Conservation (phyloP, 2,888 invertebrate species). For the Leptodirus hochenwartii region DNA sequence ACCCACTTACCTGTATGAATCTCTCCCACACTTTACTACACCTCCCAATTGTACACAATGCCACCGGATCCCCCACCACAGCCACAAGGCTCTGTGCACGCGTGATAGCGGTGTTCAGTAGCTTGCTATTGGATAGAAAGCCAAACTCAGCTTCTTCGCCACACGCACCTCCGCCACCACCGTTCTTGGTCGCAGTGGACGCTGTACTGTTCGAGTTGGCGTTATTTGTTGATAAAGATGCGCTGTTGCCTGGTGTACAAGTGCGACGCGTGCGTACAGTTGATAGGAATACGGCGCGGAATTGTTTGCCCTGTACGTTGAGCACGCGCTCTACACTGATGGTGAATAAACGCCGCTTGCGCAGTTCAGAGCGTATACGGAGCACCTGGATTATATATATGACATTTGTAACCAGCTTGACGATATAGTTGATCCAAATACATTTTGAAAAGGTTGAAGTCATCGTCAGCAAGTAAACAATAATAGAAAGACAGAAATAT, state of each 20-base stretch:
- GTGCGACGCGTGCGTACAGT: conserved; percentile 60
- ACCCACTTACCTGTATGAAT: conserved; percentile 53
- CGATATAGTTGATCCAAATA: too few relatives aligned
- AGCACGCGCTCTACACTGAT: conserved; percentile 68
- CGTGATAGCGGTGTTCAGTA: conserved; percentile 67
- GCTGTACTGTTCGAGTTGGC: too few relatives aligned
- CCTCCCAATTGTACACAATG: conserved; percentile 59
- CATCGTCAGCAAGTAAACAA: too few relatives aligned
- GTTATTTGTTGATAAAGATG: too few relatives aligned
- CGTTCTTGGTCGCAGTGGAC: background rate
- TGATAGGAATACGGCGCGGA: conserved; percentile 62
- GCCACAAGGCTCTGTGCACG: conserved; percentile 67
- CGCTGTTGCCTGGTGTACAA: too few relatives aligned
- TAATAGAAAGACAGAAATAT: too few relatives aligned
- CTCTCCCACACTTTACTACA: conserved; percentile 70
- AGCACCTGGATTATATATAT: too few relatives aligned
- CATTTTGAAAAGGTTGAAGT: too few relatives aligned
- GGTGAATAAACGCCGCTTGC: conserved; percentile 51
- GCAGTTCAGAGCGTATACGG: conserved; percentile 54
- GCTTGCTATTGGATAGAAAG: conserved; percentile 63
- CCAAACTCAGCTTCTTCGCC: conserved; percentile 53
- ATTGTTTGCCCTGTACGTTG: conserved; percentile 79
- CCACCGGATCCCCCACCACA: conserved; percentile 71
- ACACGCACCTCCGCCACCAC: conserved; percentile 24
- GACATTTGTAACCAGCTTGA: too few relatives aligned